Evolutionary conservation across 2,888 invertebrate species (phyloP).

Genomic region (Hemicrepidius hirtus): DNA sequence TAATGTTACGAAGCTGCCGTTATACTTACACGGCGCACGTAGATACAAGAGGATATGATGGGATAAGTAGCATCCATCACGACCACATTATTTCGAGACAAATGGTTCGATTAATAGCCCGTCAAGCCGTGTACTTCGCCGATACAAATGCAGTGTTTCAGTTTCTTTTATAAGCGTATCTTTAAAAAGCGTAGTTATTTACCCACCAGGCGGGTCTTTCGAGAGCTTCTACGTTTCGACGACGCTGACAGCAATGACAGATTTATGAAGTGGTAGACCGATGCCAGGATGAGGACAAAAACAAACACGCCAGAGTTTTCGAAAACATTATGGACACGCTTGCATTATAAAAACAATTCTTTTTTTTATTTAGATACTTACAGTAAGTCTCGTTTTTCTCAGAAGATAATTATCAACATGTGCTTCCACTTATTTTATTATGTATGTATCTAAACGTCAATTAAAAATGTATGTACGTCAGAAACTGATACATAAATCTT

Average conservation of each 20-base stretch:
- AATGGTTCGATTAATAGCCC: conserved; percentile 55
- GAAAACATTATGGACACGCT: neutral
- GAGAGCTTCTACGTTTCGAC: conserved; percentile 35
- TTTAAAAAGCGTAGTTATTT: conserved; percentile 17
- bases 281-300: conserved; percentile 54
- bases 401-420: too few relatives aligned
- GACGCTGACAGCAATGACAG: conserved; percentile 59
- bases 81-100: conserved; percentile 56
- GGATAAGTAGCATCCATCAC: conserved; percentile 55
- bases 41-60: conserved; percentile 42
- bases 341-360: too few relatives aligned
- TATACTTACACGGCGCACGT: conserved; percentile 44
- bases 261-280: conserved; percentile 64
- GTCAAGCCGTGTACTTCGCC: conserved; percentile 38
- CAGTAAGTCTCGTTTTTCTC: too few relatives aligned
- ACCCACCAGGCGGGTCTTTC: conserved; percentile 20
- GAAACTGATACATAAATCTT: too few relatives aligned
- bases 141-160: conserved; percentile 46
- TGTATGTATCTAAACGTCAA: too few relatives aligned
- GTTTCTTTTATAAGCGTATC: conserved; percentile 48
- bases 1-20: conserved; percentile 59
- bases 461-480: too few relatives aligned
- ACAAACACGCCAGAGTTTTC: conserved; percentile 45
- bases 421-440: too few relatives aligned
- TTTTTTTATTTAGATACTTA: too few relatives aligned